Evolutionary conservation across 2,888 invertebrate species (phyloP), one percentile per base, ranked within the genome.

Genomic region (Orchesella flavescens): DNA sequence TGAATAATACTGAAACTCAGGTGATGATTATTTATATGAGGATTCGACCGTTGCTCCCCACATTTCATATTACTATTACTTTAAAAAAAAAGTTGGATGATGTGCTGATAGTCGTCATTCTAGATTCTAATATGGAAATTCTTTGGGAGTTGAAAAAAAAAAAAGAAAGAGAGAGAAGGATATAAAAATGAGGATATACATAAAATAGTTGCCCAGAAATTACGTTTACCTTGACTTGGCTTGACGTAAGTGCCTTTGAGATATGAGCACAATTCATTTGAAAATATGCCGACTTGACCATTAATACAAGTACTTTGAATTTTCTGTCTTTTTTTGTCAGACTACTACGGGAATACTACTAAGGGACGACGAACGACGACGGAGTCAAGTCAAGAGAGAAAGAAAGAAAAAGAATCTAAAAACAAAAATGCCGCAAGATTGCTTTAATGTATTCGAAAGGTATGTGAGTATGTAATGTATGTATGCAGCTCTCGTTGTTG

Each of bases 401-500:
- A 55, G 55, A 46, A 13, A 74, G 76, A 72, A 73, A 63, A 72
- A 63, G 74, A 81, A 68, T 75, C 69, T 55, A 65, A 55, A 79
- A 79, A 66, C 73, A 49, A 79, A 34, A 80, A 46, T 81, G 81
- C 81, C 75, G 81, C 75, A 75, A 81, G 81, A 81, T 81, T 75
- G 44, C 55, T 80, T 73, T 76, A n/a, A 43, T 57, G 19, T 57
- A 61, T 61, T 5, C 13, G 12, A 15, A 13, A 24, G 13, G 61
- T 24, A 24, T 24, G 12, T 66, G n/a, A 46, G 12, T 13, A 17
- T 46, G 7, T 19, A 10, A 68, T 59, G 23, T 73, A 75, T 69
- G 75, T 75, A 75, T 75, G 74, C 81, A 81, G 75, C 74, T 81
- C 81, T 81, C 81, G 81, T 75, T 66, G 81, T 75, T 66, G 68